A percentile compares a stretch with the other conserved stretches of the same genome.
Conservation (phyloP, 2,888 invertebrate species). For the Stenolophus ochropezus region DNA sequence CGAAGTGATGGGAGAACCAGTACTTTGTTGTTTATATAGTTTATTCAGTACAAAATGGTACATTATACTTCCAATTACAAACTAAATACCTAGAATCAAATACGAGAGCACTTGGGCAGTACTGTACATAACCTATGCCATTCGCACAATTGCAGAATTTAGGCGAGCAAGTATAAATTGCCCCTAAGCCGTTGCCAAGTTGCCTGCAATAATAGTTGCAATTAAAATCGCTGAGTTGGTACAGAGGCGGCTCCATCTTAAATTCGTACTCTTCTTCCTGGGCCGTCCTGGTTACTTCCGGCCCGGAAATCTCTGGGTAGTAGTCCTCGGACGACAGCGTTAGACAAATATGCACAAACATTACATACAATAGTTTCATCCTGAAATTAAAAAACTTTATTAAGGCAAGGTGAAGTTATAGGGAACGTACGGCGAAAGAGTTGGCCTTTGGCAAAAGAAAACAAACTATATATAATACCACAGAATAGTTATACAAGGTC, state of each 20-base stretch:
- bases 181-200: background rate
- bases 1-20: too few species aligned
- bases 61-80: constrained; percentile 36
- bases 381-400: too few species aligned
- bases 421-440: too few species aligned
- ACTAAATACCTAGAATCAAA: constrained; percentile 31
- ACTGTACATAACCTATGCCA: constrained; percentile 30
- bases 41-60: constrained; percentile 26
- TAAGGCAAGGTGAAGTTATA: too few species aligned
- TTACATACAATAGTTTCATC: background rate
- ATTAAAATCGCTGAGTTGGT: constrained; percentile 6
- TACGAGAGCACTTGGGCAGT: background rate
- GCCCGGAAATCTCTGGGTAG: constrained; percentile 16
- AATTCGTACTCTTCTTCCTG: constrained; percentile 1
- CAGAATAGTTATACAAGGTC: too few species aligned
- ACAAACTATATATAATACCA: too few species aligned
- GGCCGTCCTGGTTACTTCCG: constrained; percentile 8
- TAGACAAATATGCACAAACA: background rate
- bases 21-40: too few species aligned
- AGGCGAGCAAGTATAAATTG: constrained; percentile 1
- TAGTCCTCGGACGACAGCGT: background rate
- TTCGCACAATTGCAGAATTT: constrained; percentile 32
- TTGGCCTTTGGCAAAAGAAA: too few species aligned
- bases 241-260: background rate
- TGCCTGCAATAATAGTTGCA: constrained; percentile 7